phyloP scores from a whole-genome alignment of 1,140 invertebrate genomes.

The Hydropsyche tenuis region DNA sequence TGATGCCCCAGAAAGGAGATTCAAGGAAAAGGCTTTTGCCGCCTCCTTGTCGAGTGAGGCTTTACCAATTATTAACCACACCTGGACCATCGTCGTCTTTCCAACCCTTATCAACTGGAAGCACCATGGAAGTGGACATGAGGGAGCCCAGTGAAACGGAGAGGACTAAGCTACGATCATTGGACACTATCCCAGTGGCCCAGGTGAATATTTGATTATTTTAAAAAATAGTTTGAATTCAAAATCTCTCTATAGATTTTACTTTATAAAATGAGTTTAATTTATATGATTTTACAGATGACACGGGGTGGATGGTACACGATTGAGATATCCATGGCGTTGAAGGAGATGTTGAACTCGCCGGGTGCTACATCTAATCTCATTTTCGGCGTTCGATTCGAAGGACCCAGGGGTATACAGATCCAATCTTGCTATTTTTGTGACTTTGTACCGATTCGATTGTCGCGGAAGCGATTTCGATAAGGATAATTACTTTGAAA shows the following conservation, averaged over 20 bases:
- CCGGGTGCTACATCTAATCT: slow-evolving; percentile 29
- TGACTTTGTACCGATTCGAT: neutral
- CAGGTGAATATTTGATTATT: slow-evolving; percentile 38
- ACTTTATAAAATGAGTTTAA: neutral
- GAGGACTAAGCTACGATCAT: slow-evolving; percentile 42
- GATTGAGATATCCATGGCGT: slow-evolving; percentile 47
- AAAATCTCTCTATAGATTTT: neutral
- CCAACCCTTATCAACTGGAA: slow-evolving; percentile 22
- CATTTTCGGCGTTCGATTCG: slow-evolving; percentile 47
- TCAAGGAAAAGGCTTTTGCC: slow-evolving; percentile 20
- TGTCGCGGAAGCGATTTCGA: neutral
- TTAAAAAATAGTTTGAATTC: slow-evolving; percentile 15
- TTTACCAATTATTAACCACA: slow-evolving; percentile 41
- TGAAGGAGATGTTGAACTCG: slow-evolving; percentile 49
- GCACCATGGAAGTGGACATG: slow-evolving; percentile 11
- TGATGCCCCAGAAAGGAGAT: slow-evolving; percentile 26
- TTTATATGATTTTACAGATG: slow-evolving; percentile 44
- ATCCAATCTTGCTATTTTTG: neutral
- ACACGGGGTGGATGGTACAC: slow-evolving; percentile 46
- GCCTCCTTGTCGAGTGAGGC: slow-evolving; percentile 44
- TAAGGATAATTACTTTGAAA: slow-evolving; percentile 1
- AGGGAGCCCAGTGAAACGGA: slow-evolving; percentile 42
- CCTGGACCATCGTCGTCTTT: neutral
- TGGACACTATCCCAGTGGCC: slow-evolving; percentile 42
- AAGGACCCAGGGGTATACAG: slow-evolving; percentile 45